Base-by-base conservation (phyloP, 2,113 vertebrate species). In the Castor canadensis region DNA sequence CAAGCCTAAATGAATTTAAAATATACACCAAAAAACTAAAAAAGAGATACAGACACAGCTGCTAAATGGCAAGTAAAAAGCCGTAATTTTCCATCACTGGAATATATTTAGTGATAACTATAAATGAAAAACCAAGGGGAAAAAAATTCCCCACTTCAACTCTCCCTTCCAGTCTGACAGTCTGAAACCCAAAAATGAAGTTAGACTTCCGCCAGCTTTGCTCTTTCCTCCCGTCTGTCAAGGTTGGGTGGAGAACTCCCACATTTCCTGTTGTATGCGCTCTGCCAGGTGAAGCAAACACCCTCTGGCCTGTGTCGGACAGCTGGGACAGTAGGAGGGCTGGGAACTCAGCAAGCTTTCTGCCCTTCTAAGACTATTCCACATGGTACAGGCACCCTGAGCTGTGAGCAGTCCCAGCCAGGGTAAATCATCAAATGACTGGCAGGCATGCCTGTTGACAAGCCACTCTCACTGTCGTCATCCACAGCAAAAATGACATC, bases 71-170 rank as follows among this genome's bases (percentile, higher is more conserved):
- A 96, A 97, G 91, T 95, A 95, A 96, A 94, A 87, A 96, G 88
- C 93, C n/a, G 1, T 95, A 94, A 97, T 97, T 97, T 97, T 93
- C 97, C 96, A 94, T 94, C 94, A 81, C 56, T 79, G 91, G 64
- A 93, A 96, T 97, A 97, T 97, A 98, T 97, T 97, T 97, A 98
- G 97, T 94, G 96, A 97, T 95, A 95, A 96, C 96, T 98, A 96
- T 97, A 98, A 97, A 97, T 97, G 97, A 97, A 97, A 97, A 96
- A 20, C 93, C 71, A 91, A 67, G 81, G 32, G n/a, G 6, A 13
- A 40, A 86, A 87, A 93, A 90, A 58, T 22, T 30, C 45, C 69
- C 93, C 72, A 94, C 92, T 92, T 89, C 49, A 86, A 87, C 72
- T 84, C 66, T 72, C 73, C 86, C 95, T 95, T 86, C 84, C 89